phyloP scores from a whole-genome alignment of 2,888 invertebrate species.

The Drosophila picticornis region DNA sequence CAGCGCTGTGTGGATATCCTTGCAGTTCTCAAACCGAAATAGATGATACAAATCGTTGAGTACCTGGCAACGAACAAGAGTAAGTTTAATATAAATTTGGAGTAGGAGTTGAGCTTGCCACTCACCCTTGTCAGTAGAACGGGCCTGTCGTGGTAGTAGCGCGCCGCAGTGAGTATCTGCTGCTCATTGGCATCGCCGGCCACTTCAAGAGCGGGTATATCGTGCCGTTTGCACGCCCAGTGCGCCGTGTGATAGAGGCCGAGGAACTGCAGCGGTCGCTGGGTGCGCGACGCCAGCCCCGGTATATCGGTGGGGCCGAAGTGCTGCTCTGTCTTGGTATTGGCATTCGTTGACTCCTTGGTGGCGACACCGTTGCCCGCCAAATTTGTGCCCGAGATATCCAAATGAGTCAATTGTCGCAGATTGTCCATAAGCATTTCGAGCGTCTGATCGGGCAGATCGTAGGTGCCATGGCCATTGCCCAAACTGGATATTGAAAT shows the following conservation, averaged over 20 bases:
- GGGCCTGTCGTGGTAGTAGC: conserved; percentile 93
- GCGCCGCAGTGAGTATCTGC: conserved; percentile 94
- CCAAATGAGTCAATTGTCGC: conserved; percentile 92
- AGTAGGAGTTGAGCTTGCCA: neutral
- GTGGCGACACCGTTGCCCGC: conserved; percentile 93
- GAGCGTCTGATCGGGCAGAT: conserved; percentile 89
- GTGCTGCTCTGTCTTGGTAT: conserved; percentile 64
- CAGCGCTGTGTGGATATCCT: conserved; percentile 90
- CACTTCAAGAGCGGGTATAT: conserved; percentile 95
- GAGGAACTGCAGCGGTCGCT: conserved; percentile 93
- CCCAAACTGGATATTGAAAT: conserved; percentile 90
- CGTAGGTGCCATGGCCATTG: conserved; percentile 90
- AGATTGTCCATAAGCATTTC: conserved; percentile 90
- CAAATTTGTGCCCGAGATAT: conserved; percentile 98
- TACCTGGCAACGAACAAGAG: conserved; percentile 86
- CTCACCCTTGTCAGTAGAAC: conserved; percentile 88
- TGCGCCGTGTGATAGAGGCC: conserved; percentile 96
- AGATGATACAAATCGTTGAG: conserved; percentile 96
- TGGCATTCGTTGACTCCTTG: conserved; percentile 83
- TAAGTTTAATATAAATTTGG: neutral
- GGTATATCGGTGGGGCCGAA: conserved; percentile 90
- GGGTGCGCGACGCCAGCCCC: conserved; percentile 91
- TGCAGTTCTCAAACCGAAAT: conserved; percentile 93
- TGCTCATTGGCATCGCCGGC: conserved; percentile 96
- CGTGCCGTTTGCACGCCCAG: conserved; percentile 95